phyloP scores from a whole-genome alignment of 2,797 vertebrate genomes.

The Enteromius radiatus region DNA sequence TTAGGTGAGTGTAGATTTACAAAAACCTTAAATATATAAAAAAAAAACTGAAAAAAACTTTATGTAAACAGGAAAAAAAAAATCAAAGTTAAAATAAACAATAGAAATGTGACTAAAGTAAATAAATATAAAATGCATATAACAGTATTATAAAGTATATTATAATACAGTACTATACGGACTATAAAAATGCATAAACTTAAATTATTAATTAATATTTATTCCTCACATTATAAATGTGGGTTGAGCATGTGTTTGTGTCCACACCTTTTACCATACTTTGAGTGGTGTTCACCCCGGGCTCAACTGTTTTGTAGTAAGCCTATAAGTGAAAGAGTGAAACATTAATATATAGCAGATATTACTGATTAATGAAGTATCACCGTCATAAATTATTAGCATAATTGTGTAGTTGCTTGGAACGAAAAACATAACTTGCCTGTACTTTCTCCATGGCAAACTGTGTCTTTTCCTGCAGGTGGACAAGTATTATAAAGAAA shows the following conservation, averaged over 20 bases:
- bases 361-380: not conserved
- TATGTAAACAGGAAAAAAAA: slow-evolving; percentile 28
- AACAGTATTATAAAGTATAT: too few species aligned
- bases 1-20: too few species aligned
- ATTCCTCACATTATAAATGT: slow-evolving; percentile 8
- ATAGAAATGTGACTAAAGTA: not conserved
- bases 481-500: not conserved
- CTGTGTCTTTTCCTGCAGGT: slow-evolving; percentile 44
- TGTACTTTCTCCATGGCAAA: slow-evolving; percentile 62
- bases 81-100: not conserved
- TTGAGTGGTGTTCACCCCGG: slow-evolving; percentile 77
- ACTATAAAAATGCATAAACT: not conserved
- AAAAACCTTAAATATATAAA: slow-evolving; percentile 18
- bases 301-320: slow-evolving; percentile 79
- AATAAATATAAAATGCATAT: not conserved
- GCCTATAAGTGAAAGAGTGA: slow-evolving; percentile 72
- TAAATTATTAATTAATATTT: not conserved
- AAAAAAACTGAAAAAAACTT: slow-evolving; percentile 28
- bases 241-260: not conserved
- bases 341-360: not conserved
- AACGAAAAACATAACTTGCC: slow-evolving; percentile 46
- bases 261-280: slow-evolving; percentile 81
- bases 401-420: not conserved
- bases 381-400: not conserved
- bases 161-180: not conserved